Evolutionary conservation across 1,140 invertebrate genomes (phyloP).

Genomic region (Sesamia nonagrioides): DNA sequence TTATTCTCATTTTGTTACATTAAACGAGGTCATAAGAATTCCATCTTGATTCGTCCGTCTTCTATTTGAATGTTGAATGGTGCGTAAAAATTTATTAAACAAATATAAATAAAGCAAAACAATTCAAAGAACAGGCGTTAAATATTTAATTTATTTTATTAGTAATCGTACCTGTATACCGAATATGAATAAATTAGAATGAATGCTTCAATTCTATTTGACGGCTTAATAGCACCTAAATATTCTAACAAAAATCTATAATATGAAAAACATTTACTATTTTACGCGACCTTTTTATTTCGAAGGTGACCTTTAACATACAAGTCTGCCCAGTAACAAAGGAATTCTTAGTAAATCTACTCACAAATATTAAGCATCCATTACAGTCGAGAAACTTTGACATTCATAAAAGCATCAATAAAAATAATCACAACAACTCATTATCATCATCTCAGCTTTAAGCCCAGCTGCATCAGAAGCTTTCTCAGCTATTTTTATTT

Average conservation of each 20-base stretch:
- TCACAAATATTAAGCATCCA: neutral
- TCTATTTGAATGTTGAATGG: slow-evolving; percentile 26
- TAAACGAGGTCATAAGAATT: slow-evolving; percentile 13
- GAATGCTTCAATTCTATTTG: neutral
- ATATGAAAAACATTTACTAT: neutral
- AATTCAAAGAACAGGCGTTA: no score
- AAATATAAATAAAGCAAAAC: no score
- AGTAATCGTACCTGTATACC: neutral
- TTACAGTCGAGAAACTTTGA: slow-evolving; percentile 8
- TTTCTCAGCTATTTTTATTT: no score
- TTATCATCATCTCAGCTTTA: no score
- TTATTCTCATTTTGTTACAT: slow-evolving; percentile 36
- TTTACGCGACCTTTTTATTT: neutral
- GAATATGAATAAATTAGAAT: no score
- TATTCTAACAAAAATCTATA: neutral
- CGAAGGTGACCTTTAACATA: slow-evolving; percentile 4
- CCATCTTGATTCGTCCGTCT: slow-evolving; percentile 25
- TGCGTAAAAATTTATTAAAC: slow-evolving; percentile 2
- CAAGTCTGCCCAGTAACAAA: neutral
- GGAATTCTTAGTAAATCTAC: neutral
- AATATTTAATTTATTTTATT: slow-evolving; percentile 3
- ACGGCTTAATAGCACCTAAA: neutral
- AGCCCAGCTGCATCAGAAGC: no score
- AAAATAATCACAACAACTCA: slow-evolving; percentile 53
- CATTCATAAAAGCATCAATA: slow-evolving; percentile 52